phyloP scores from a whole-genome alignment of 2,888 invertebrate species.

The Elegia similella region DNA sequence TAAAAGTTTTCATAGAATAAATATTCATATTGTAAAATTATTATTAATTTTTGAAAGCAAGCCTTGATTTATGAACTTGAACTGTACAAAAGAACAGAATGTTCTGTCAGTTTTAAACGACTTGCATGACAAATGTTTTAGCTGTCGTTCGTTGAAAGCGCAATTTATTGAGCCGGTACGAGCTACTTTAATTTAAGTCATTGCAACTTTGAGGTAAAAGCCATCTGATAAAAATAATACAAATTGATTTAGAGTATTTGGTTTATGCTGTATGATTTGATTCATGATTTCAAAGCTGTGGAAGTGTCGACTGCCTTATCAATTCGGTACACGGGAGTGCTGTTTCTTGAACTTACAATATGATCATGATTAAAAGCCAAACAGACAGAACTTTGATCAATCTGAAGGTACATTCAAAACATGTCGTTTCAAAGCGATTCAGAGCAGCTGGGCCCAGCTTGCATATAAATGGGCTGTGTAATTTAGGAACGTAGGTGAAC shows the following conservation, averaged over 20 bases:
- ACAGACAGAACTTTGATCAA: background rate
- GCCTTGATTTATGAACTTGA: slow-evolving; percentile 23
- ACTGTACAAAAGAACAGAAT: slow-evolving; percentile 15
- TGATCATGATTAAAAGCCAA: background rate
- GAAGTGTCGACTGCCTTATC: background rate
- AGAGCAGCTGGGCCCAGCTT: background rate
- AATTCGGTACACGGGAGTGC: background rate
- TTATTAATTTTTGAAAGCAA: slow-evolving; percentile 17
- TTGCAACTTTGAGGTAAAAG: background rate
- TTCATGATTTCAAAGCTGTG: background rate
- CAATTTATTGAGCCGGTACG: background rate
- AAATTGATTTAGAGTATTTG: background rate
- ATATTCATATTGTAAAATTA: background rate
- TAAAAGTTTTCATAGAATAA: background rate
- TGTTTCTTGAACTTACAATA: background rate
- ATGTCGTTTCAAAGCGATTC: slow-evolving; percentile 15
- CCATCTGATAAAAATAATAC: background rate
- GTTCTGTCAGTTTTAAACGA: slow-evolving; percentile 17
- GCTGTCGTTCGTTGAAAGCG: slow-evolving; percentile 13
- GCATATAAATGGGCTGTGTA: slow-evolving; percentile 1
- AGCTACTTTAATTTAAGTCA: background rate
- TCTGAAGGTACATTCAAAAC: slow-evolving; percentile 3
- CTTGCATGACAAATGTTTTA: slow-evolving; percentile 18
- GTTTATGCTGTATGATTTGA: background rate
- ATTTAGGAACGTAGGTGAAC: background rate